Percentiles rank a stretch among this genome's conserved stretches.
phyloP scores from a whole-genome alignment of 2,888 invertebrate genomes.

The Encarsia formosa region DNA sequence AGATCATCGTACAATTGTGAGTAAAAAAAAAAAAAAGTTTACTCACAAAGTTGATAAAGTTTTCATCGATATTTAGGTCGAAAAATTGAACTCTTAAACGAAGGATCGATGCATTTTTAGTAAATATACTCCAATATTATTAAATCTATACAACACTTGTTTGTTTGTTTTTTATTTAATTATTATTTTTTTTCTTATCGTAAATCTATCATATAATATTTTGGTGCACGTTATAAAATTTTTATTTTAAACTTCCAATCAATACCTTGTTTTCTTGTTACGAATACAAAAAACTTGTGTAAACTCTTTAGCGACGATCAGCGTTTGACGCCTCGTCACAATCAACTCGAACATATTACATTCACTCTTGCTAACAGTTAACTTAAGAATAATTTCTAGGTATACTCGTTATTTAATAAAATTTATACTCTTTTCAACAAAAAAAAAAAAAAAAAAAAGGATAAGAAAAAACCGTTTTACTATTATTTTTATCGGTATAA shows the following conservation, averaged over 20 bases:
- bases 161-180: constrained; percentile 15
- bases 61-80: constrained; percentile 20
- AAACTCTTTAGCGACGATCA: constrained; percentile 25
- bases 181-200: constrained; percentile 12
- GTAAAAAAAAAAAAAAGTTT: constrained; percentile 9
- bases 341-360: constrained; percentile 25
- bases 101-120: constrained; percentile 17
- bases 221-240: constrained; percentile 25
- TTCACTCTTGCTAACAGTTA: constrained; percentile 22
- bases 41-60: background rate
- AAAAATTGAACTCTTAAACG: constrained; percentile 17
- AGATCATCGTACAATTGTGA: constrained; percentile 12
- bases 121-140: constrained; percentile 4
- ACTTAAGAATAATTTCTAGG: constrained; percentile 21
- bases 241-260: constrained; percentile 3
- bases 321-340: constrained; percentile 26
- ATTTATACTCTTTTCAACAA: constrained; percentile 14
- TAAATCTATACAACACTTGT: constrained; percentile 23
- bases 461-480: no score
- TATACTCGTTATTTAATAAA: constrained; percentile 17
- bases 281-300: constrained; percentile 21
- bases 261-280: constrained; percentile 16
- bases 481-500: no score
- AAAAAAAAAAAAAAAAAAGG: no score
- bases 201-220: constrained; percentile 21